phyloP scores from a whole-genome alignment of 2,888 invertebrate genomes.

The Drosophila lacicola region DNA sequence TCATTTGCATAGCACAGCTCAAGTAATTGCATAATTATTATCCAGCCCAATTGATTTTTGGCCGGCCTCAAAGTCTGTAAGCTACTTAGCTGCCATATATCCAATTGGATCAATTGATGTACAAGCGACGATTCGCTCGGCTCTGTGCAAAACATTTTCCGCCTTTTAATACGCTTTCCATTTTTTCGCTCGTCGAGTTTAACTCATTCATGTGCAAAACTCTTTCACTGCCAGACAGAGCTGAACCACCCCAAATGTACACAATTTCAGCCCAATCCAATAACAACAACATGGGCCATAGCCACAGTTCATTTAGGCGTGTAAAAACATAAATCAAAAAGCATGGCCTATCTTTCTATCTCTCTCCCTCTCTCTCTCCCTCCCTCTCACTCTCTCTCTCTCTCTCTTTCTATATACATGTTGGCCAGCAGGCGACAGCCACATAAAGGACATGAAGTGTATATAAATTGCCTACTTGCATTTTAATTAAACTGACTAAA shows the following conservation, averaged over 20 bases:
- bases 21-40: constrained; percentile 4
- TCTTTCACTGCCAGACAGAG: constrained; percentile 53
- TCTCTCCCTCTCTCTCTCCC: background rate
- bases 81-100: constrained; percentile 40
- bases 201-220: constrained; percentile 69
- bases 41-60: constrained; percentile 3
- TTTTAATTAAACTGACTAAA: constrained; percentile 79
- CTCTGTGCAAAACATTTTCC: constrained; percentile 52
- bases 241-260: constrained; percentile 8
- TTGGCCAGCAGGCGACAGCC: constrained; percentile 37
- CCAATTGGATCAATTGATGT: constrained; percentile 37
- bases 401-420: constrained; percentile 11
- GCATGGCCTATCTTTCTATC: constrained; percentile 52
- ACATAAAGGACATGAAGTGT: constrained; percentile 70
- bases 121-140: constrained; percentile 18
- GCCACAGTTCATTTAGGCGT: constrained; percentile 73
- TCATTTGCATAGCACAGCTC: background rate
- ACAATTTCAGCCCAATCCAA: constrained; percentile 8
- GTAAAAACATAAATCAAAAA: constrained; percentile 79
- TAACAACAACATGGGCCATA: constrained; percentile 35
- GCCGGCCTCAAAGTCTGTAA: constrained; percentile 22
- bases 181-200: constrained; percentile 39
- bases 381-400: background rate
- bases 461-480: constrained; percentile 80
- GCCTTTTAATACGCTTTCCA: constrained; percentile 53